Base-by-base conservation (phyloP, 2,888 invertebrate genomes). In the Drosophila conformis region DNA sequence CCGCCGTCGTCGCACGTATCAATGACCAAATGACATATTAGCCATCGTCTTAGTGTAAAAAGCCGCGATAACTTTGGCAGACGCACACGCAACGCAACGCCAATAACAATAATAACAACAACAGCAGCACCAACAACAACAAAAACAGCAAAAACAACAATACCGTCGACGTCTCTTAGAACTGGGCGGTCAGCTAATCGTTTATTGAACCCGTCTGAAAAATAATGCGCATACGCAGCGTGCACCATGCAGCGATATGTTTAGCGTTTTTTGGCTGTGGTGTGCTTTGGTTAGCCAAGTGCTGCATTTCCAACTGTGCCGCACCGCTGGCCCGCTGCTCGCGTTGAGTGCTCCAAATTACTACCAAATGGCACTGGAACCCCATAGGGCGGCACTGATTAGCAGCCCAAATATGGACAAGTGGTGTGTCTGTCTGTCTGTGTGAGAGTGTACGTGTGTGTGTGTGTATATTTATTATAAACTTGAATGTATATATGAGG, bases 11-110 rank as follows among this genome's bases (percentile, higher is more conserved):
- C 69, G 85, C 69, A 72, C 88, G 86, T 90, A 90, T 87, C 87
- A 87, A 89, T 90, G 90, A 88, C 90, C 90, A 90, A 87, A 90
- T 87, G 87, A 87, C 87, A 87, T 87, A 90, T 87, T 87, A 90
- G 90, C 87, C 85, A 89, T 85, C 88, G 86, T 81, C 88, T 90
- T 90, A 90, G 90, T 89, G 90, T 88, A 90, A 90, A 89, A 90
- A 89, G 89, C 82, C 73, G 78, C 88, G 87, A 87, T 87, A 87
- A 89, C 83, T 90, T 87, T 88, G 85, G 87, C 89, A 90, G 88
- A 80, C 87, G 79, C 75, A 76, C 70, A 83, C 83, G 85, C 89
- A 73, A 81, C 57, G 59, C 60, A 56, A 60, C 58, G 53, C 67
- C 65, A 64, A 49, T 54, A 62, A 35, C 53, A 48, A 57, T 58